Evolutionary conservation across 2,888 invertebrate species (phyloP), one percentile per base, ranked within the genome.

Genomic region (Trissonchulus latispiculum): DNA sequence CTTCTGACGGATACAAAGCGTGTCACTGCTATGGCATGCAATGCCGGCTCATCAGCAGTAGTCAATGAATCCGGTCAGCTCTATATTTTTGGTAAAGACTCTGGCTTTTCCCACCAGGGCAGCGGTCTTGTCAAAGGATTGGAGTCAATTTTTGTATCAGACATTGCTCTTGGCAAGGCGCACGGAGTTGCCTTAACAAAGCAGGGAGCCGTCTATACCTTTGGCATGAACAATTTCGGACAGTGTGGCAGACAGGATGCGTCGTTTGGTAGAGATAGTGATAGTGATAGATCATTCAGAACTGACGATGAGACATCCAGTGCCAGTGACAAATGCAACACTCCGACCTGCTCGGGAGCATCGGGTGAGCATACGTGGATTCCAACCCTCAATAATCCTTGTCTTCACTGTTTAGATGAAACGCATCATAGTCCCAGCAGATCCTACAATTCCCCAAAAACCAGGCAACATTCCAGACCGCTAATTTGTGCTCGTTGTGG

Each of bases 161-260:
- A 90, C 85, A 90, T 95, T 1, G 90, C 91, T 0, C 85, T 99
- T 74, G 97, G 97, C 1, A 97, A 97, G 85, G 96, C 96, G 0
- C 97, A 97, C 81, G 91, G 91, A n/a, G 91, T 93, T 0, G 91
- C 89, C 0, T 86, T 97, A 18, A 93, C 91, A 23, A 90, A 88
- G 78, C 91, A 91, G 81, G 97, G 97, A 0, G 90, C 91, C 78
- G 89, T 96, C 1, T 95, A 90, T 83, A 94, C 96, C 0, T 95
- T 96, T 84, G 97, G 97, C 2, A 91, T 96, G 76, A 97, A 97
- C 84, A 96, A 97, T 83, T 94, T 95, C 83, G 95, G 95, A 0
- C 97, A 97, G 82, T 97, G 97, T 85, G 97, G 97, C 1, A 86
- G 95, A 76, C 92, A 92, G 15, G 72, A 72, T 3, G 61, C 62